Evolutionary conservation across 2,888 invertebrate genomes (phyloP).

Genomic region (Lagria hirta): DNA sequence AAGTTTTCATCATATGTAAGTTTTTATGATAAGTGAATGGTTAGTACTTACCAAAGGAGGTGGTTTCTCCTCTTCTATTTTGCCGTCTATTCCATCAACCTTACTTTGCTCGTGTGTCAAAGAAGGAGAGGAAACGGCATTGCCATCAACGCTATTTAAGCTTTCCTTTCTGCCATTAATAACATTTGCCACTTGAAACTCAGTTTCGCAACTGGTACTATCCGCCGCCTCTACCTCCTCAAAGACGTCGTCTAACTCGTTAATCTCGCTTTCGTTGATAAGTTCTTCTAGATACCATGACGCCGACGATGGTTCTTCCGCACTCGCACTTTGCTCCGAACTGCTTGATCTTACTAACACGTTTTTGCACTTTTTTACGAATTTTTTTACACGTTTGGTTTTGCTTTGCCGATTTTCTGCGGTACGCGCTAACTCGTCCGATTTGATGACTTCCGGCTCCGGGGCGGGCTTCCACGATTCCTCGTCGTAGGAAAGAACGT

Average conservation of each 20-base stretch:
- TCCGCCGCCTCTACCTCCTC: constrained; percentile 33
- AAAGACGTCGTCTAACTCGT: constrained; percentile 45
- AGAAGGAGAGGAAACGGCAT: constrained; percentile 43
- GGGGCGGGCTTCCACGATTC: constrained; percentile 51
- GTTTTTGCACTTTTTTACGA: constrained; percentile 58
- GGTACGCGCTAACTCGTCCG: constrained; percentile 45
- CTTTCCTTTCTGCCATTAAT: constrained; percentile 34
- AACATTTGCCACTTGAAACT: constrained; percentile 43
- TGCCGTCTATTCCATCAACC: constrained; percentile 39
- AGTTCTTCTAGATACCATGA: constrained; percentile 45
- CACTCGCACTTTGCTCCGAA: constrained; percentile 33
- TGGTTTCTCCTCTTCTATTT: constrained; percentile 17
- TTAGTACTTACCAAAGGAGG: constrained; percentile 16
- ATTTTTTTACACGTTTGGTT: constrained; percentile 59
- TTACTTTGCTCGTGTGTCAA: constrained; percentile 48
- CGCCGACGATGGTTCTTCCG: constrained; percentile 28
- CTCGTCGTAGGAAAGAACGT: constrained; percentile 50
- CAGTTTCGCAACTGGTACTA: constrained; percentile 28
- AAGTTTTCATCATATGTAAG: too few relatives aligned
- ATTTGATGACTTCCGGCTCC: constrained; percentile 39
- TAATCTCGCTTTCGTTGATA: constrained; percentile 43
- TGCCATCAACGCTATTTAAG: constrained; percentile 5
- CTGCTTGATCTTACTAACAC: constrained; percentile 45
- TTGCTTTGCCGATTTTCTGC: constrained; percentile 57
- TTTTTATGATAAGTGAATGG: too few relatives aligned